Conservation (phyloP, 2,113 vertebrate genomes). For the Pteruthius melanotis region DNA sequence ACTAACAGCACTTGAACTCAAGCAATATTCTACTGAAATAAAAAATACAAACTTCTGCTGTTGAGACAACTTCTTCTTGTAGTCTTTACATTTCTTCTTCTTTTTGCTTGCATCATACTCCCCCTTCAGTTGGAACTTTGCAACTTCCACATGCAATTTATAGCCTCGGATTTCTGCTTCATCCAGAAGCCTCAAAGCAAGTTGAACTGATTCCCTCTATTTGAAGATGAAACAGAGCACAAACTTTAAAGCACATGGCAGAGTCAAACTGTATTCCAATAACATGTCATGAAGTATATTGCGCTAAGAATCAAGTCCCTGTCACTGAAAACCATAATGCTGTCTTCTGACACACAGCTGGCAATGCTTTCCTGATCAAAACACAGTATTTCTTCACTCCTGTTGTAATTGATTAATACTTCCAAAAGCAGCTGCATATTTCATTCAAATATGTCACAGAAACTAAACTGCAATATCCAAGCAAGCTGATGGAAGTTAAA, state of each 20-base stretch:
- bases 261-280: neutral
- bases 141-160: conserved; percentile 89
- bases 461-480: neutral
- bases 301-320: neutral
- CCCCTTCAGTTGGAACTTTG: conserved; percentile 92
- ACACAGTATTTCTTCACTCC: neutral
- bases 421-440: neutral
- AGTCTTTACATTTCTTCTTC: conserved; percentile 94
- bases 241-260: neutral
- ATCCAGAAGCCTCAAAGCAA: conserved; percentile 88
- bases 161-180: conserved; percentile 92
- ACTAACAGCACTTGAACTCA: neutral
- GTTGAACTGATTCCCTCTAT: conserved; percentile 90
- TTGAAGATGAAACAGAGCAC: conserved; percentile 33
- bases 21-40: neutral
- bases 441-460: neutral
- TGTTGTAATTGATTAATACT: neutral
- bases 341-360: neutral
- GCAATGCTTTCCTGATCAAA: neutral
- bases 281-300: neutral
- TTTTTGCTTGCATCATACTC: conserved; percentile 93
- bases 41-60: conserved; percentile 87
- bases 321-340: neutral
- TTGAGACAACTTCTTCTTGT: conserved; percentile 87
- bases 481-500: neutral